These are phyloP conservation scores for Rhimphoctona megacephalus DNA, from an alignment of 2,888 invertebrate genomes.

Conservation along the genomic window DNA sequence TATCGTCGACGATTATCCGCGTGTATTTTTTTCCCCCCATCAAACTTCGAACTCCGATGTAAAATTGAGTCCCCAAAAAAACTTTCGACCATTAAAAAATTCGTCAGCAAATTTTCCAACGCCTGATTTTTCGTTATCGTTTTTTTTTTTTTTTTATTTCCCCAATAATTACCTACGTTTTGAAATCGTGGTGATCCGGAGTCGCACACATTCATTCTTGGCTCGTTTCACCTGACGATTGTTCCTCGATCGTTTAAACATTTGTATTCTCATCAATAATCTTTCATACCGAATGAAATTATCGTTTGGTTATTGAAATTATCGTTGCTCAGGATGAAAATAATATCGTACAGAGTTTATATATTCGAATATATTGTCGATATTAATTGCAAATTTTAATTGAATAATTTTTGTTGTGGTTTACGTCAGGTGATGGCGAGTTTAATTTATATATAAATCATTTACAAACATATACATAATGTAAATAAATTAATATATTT, in stretches of 20 bases:
- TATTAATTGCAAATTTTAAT: conserved; percentile 40
- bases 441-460: conserved; percentile 22
- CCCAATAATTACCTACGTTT: neutral
- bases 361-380: no score
- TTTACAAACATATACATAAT: conserved; percentile 7
- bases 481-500: neutral
- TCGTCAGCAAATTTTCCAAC: neutral
- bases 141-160: neutral
- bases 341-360: neutral
- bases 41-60: neutral
- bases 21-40: neutral
- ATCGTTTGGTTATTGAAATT: no score
- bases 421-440: conserved; percentile 43
- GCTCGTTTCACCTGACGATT: conserved; percentile 7
- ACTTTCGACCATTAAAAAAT: no score
- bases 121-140: neutral
- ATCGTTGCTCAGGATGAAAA: neutral
- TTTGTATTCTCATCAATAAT: neutral
- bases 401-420: neutral
- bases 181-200: neutral
- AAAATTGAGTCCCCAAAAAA: neutral
- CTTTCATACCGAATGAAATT: neutral
- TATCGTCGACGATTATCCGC: neutral
- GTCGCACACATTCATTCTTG: conserved; percentile 7
- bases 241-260: neutral